Evolutionary conservation across 2,113 vertebrate genomes (phyloP), one percentile per base, ranked within the genome.

Genomic region (Hydropotes inermis): DNA sequence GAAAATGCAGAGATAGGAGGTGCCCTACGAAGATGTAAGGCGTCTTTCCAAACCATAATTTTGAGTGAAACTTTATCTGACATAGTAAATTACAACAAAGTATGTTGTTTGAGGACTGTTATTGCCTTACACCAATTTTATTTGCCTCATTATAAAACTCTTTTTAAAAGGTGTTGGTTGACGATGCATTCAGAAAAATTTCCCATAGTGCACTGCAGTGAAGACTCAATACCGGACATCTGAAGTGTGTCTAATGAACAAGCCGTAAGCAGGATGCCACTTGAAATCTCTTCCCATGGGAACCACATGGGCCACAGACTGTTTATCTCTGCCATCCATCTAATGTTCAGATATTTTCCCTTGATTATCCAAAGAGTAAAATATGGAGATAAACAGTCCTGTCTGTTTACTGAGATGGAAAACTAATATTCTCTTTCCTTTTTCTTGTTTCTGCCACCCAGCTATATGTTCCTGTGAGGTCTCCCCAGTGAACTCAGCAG

Each of bases 151-250:
- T 12, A 90, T 55, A 92, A 96, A 91, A 87, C 13, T 91, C 21
- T 45, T 95, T 94, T 87, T 47, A 33, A 95, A 94, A 97, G 21
- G 21, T 94, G 15, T n/a, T 87, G 45, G 74, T 14, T 85, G 47
- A 57, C 45, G 47, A 87, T 19, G 1, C 12, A 84, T 84, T 96
- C 23, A 94, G 55, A 30, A 57, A 83, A 28, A 50, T 61, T 36
- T 50, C 16, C 21, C 19, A 28, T 21, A 91, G 39, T 90, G 6
- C 21, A 30, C 21, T 83, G 10, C 27, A 54, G 19, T 83, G 36
- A 90, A 90, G 47, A 64, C 30, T 43, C 27, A 90, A 9, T 78
- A 52, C 36, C 36, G 45, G 70, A 6, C 12, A 57, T 89, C 50
- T 86, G 23, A 88, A 47, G 36, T 45, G 39, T 83, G 33, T 55